These are phyloP conservation scores for Eristalinus aeneus DNA, from an alignment of 2,888 invertebrate genomes.

Conservation along the genomic window DNA sequence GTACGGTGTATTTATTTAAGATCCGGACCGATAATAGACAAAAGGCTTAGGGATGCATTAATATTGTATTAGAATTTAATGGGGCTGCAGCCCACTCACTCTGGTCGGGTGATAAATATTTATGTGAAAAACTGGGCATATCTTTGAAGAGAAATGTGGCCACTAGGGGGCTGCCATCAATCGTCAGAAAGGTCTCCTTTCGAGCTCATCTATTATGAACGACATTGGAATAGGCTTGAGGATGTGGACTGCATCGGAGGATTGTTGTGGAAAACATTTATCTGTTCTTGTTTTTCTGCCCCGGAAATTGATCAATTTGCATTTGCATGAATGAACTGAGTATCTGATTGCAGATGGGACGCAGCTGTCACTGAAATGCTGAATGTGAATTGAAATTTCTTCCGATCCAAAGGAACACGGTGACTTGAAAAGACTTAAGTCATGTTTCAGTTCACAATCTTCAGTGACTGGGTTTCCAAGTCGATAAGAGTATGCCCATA, in stretches of 20 bases:
- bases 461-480: too few species aligned
- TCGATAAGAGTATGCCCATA: too few species aligned
- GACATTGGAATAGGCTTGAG: neutral
- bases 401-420: too few species aligned
- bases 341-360: neutral
- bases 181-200: neutral
- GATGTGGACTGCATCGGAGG: neutral
- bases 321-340: neutral
- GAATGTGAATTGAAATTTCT: neutral
- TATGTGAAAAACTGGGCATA: conserved; percentile 20
- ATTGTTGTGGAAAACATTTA: neutral
- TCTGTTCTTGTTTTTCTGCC: neutral
- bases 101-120: conserved; percentile 30
- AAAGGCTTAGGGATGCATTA: conserved; percentile 54
- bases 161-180: conserved; percentile 16
- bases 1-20: conserved; percentile 68
- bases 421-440: too few species aligned
- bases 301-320: neutral
- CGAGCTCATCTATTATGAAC: neutral
- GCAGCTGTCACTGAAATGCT: too few species aligned
- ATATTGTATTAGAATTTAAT: conserved; percentile 62
- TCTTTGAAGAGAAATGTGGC: neutral
- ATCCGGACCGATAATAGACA: conserved; percentile 57
- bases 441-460: too few species aligned
- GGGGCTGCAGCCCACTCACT: conserved; percentile 6